These are phyloP conservation scores for Bufotes viridis DNA, from an alignment of 2,797 vertebrate genomes.

Conservation along the genomic window DNA sequence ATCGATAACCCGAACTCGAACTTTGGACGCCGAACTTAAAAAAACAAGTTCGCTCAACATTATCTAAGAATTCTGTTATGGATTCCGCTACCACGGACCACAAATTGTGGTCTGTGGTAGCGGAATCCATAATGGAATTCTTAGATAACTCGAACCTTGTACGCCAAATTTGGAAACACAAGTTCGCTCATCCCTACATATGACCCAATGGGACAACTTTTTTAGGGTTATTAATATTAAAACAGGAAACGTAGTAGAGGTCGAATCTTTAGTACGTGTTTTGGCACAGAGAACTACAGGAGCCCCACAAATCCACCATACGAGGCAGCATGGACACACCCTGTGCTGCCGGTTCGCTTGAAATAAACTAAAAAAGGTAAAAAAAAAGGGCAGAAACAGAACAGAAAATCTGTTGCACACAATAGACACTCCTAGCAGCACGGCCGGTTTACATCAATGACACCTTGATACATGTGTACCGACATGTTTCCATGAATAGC, in stretches of 20 bases:
- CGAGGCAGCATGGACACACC: not conserved
- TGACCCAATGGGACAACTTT: no score
- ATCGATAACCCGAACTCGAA: no score
- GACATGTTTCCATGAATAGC: not conserved
- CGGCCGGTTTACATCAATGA: not conserved
- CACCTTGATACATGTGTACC: not conserved
- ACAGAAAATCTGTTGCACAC: not conserved
- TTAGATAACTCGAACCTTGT: no score
- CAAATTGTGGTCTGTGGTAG: no score
- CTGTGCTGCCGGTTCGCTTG: not conserved
- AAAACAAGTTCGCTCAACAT: no score
- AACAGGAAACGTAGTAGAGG: not conserved
- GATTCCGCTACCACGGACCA: no score
- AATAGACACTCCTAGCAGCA: not conserved
- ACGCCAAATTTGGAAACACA: no score
- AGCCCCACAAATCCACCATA: not conserved
- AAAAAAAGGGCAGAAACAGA: not conserved
- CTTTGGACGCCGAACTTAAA: no score
- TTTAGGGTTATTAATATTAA: not conserved
- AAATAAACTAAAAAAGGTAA: not conserved
- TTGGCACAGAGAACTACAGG: not conserved
- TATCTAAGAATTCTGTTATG: no score
- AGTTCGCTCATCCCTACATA: no score
- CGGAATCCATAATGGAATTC: no score
- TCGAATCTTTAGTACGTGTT: not conserved